Evolutionary conservation across 2,113 vertebrate genomes (phyloP), one percentile per base, ranked within the genome.

Genomic region (Sinocyclocheilus rhinocerous): DNA sequence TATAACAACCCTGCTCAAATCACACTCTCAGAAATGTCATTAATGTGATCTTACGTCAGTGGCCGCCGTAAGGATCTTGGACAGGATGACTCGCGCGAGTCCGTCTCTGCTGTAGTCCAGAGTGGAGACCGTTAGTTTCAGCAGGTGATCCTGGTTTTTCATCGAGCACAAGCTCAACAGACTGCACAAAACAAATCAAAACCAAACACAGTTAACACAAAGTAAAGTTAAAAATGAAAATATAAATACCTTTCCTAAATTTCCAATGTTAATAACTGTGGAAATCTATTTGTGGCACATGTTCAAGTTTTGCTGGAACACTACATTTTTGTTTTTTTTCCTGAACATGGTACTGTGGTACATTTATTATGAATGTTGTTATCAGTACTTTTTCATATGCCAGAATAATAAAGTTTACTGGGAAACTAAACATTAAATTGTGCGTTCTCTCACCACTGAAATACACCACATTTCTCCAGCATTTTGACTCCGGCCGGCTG

Each of bases 31-130:
- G 29, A 36, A 36, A 70, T 3, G 15, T 6, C 29, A 4, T 1
- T 2, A 20, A 11, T 0, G 48, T 15, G 11, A 22, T 84, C 89
- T 89, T 87, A 90, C 89, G 4, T 90, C 89, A 73, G 95, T 95
- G 84, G 94, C 94, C 83, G 96, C 96, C 0, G 96, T 97, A 86
- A 97, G 89, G 83, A 96, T 95, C 95, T 97, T 97, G 72, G 96
- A 97, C 87, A 97, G 95, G 20, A 96, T 96, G 73, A 97, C 95
- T 92, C 96, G 94, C 48, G 96, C 94, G 81, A 97, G 91, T 2
- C 96, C 96, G 89, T 97, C 96, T 89, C 96, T 94, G 89, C 96
- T 96, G 73, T 97, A 97, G 91, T 97, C 96, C 92, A 97, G 92
- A 67, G 95, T 96, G 81, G 96, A 96, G 88, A 97, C 95, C 0